These are phyloP conservation scores for Eristalis intricaria DNA, from an alignment of 2,888 invertebrate species.

Conservation along the genomic window DNA sequence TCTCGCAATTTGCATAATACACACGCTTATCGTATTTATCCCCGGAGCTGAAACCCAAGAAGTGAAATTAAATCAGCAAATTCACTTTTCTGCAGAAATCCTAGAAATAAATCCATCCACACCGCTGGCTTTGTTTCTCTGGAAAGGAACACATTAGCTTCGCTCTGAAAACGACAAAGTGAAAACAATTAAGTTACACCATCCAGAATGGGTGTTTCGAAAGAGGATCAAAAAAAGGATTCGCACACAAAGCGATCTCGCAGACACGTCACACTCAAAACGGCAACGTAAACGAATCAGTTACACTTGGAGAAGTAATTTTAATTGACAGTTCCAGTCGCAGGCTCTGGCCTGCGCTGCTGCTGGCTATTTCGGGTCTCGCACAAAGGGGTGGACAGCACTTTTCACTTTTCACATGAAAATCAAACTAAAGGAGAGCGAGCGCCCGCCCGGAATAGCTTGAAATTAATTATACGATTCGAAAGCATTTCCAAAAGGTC, in stretches of 20 bases:
- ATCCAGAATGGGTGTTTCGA: neutral
- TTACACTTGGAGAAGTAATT: slow-evolving; percentile 6
- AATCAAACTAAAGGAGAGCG: neutral
- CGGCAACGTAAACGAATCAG: neutral
- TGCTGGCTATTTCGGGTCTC: neutral
- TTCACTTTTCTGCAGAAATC: neutral
- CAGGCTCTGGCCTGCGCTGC: neutral
- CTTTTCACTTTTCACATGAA: neutral
- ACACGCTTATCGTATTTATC: neutral
- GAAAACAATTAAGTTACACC: slow-evolving; percentile 32
- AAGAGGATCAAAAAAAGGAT: slow-evolving; percentile 21
- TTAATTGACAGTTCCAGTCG: slow-evolving; percentile 20
- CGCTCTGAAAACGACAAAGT: neutral
- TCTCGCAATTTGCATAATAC: neutral
- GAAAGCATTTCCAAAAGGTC: neutral
- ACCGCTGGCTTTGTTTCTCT: neutral
- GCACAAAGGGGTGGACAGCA: neutral
- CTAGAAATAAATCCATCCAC: neutral
- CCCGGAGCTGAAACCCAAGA: neutral
- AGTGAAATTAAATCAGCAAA: neutral
- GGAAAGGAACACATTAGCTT: neutral
- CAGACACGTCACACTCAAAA: neutral
- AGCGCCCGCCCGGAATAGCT: neutral
- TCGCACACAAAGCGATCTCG: neutral
- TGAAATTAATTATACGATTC: slow-evolving; percentile 1